Conservation (phyloP, 64 coral and sea anemone genomes). For the Anthopleura sola region DNA sequence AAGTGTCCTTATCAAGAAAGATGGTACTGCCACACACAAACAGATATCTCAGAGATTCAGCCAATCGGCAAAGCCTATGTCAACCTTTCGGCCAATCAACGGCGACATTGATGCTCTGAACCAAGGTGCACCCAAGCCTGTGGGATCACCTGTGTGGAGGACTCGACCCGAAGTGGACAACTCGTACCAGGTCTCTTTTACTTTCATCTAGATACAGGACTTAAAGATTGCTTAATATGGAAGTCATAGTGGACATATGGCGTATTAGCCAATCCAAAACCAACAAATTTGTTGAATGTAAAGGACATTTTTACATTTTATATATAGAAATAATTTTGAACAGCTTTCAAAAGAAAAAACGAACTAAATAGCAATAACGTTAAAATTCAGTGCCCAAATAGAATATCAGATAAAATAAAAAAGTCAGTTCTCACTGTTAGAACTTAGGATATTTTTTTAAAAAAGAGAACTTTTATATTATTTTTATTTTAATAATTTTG, state of each 20-base stretch:
- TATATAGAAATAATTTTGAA: background rate
- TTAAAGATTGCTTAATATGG: constrained; percentile 16
- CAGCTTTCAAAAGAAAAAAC: background rate
- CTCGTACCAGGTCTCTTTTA: constrained; percentile 65
- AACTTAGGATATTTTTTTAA: background rate
- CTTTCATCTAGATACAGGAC: constrained; percentile 39
- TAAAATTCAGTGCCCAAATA: background rate
- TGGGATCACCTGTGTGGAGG: constrained; percentile 83
- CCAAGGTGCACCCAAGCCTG: constrained; percentile 42
- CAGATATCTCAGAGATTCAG: constrained; percentile 30
- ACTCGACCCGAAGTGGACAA: constrained; percentile 45
- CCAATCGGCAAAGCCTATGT: constrained; percentile 14
- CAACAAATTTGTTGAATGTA: background rate
- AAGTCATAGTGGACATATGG: background rate
- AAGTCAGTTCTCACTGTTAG: background rate
- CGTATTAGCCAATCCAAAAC: background rate
- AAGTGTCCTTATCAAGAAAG: constrained; percentile 58
- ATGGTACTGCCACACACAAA: constrained; percentile 14
- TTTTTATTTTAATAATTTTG: background rate
- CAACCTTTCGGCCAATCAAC: constrained; percentile 84
- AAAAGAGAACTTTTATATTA: background rate
- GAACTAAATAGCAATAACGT: background rate
- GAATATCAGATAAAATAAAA: background rate
- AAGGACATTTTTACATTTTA: background rate
- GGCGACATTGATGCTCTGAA: constrained; percentile 77